A percentile compares a stretch with the other conserved stretches of the same genome.
Conservation (phyloP, 53 echinoderm and acorn worm genomes). For the Actinopyga echinites region DNA sequence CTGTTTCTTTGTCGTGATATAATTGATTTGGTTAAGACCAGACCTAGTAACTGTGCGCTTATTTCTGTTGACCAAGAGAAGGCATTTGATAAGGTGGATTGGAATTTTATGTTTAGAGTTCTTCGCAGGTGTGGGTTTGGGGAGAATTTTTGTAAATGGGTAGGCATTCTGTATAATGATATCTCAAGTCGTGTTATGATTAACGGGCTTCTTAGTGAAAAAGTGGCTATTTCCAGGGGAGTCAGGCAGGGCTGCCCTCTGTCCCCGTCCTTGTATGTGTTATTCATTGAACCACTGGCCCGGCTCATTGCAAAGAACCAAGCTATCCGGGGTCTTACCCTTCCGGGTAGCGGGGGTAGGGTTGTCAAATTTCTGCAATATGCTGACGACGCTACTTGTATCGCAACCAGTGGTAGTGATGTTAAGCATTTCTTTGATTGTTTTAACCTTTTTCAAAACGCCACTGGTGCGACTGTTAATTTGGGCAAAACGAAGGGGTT, state of each 20-base stretch:
- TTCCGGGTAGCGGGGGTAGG: conserved; percentile 40
- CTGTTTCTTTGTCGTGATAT: conserved; percentile 59
- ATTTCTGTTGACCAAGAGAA: conserved; percentile 57
- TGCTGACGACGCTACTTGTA: conserved; percentile 58
- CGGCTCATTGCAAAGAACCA: conserved; percentile 2
- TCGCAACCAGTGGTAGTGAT: conserved; percentile 31
- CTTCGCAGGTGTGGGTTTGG: conserved; percentile 30
- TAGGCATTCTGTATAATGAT: conserved; percentile 44
- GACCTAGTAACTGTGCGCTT: conserved; percentile 21
- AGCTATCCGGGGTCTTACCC: conserved; percentile 9
- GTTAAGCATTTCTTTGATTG: conserved; percentile 11
- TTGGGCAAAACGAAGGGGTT: conserved; percentile 26
- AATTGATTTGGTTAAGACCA: conserved; percentile 19
- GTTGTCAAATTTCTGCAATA: conserved; percentile 47
- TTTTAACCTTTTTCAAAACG: conserved; percentile 28
- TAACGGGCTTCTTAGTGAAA: conserved; percentile 30
- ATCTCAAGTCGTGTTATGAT: conserved; percentile 38
- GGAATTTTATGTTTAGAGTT: conserved; percentile 39
- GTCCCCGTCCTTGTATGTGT: conserved; percentile 49
- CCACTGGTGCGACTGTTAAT: conserved; percentile 42
- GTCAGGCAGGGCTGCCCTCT: conserved; percentile 57
- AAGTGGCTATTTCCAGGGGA: conserved; percentile 18
- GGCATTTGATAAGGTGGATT: conserved; percentile 61
- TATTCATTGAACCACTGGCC: conserved; percentile 57
- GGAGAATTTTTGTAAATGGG: conserved; percentile 29